Conservation (phyloP, 2,797 vertebrate genomes). For the Mormyrops boulengeri region DNA sequence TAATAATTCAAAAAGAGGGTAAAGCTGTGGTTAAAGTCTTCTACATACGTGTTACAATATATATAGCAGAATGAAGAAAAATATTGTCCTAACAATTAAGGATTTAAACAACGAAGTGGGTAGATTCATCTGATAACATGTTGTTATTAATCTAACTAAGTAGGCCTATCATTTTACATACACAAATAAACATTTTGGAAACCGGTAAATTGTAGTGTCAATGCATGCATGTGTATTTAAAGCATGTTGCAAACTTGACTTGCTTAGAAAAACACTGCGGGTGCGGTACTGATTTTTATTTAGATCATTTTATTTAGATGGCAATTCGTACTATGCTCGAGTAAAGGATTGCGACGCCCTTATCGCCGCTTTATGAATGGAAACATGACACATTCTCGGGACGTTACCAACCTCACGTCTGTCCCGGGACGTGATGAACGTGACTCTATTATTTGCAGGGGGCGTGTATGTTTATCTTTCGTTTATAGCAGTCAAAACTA, state of each 20-base stretch:
- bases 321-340: neutral
- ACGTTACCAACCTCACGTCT: neutral
- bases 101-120: neutral
- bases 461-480: constrained; percentile 6
- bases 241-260: neutral
- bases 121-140: neutral
- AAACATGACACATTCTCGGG: neutral
- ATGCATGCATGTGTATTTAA: neutral
- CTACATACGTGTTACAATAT: neutral
- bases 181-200: neutral
- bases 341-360: neutral
- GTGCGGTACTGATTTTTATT: neutral
- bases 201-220: neutral
- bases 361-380: neutral
- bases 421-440: neutral
- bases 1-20: neutral
- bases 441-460: neutral
- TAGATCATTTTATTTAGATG: neutral
- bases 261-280: neutral
- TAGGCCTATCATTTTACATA: neutral
- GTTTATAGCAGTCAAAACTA: neutral
- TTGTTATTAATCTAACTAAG: neutral
- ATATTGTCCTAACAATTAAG: neutral
- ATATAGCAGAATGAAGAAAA: neutral
- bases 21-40: neutral